Conservation (phyloP, 1,140 invertebrate species). For the Sarcophaga bullata region DNA sequence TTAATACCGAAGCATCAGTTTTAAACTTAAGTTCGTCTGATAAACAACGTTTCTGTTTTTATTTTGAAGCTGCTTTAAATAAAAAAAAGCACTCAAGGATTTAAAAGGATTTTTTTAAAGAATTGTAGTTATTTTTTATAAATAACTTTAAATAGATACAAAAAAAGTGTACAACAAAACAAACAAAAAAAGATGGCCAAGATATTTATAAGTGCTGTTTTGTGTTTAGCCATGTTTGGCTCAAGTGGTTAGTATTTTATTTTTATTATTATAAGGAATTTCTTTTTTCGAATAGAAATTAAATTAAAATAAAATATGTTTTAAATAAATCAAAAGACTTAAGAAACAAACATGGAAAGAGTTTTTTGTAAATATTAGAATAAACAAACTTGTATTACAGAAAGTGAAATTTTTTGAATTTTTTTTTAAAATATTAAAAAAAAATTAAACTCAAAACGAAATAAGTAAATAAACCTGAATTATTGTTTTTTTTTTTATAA, state of each 20-base stretch:
- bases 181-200: conserved; percentile 53
- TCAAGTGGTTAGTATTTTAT: conserved; percentile 60
- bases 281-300: neutral
- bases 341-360: neutral
- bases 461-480: too few relatives aligned
- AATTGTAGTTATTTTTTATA: conserved; percentile 2
- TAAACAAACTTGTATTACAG: neutral
- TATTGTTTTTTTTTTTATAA: too few relatives aligned
- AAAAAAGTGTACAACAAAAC: neutral
- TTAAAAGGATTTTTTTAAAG: neutral
- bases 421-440: neutral
- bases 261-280: neutral
- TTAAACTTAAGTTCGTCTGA: conserved; percentile 10
- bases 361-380: neutral
- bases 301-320: neutral
- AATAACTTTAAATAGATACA: conserved; percentile 5
- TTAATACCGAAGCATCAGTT: neutral
- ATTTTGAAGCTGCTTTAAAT: neutral
- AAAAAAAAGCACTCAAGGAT: neutral
- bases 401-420: neutral
- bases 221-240: conserved; percentile 63
- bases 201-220: conserved; percentile 58
- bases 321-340: neutral
- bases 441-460: too few relatives aligned
- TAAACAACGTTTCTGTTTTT: conserved; percentile 30